Evolutionary conservation across 2,113 vertebrate species (phyloP), one percentile per base, ranked within the genome.

Genomic region (Patagioenas fasciata): DNA sequence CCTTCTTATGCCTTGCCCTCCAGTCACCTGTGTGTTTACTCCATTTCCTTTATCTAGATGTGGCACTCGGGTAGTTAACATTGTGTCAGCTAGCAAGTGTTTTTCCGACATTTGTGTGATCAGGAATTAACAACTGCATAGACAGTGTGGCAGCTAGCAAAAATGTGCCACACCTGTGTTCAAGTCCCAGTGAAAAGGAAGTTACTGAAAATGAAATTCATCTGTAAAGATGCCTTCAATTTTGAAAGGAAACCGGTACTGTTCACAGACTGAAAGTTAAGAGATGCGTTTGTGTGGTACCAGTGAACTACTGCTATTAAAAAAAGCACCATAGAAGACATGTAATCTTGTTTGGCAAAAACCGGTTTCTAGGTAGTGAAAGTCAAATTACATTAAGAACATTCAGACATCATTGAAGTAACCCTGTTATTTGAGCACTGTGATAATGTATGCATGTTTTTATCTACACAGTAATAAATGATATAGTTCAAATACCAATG

Each of bases 381-480:
- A 94, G 73, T 85, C 56, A 93, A 95, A 89, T 94, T 79, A 69
- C 58, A 61, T 61, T 69, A 72, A 92, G 13, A 93, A 31, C 60
- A 89, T 91, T 84, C 65, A 95, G 82, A 83, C 47, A 57, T 11
- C 53, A 60, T 2, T 82, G 70, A 94, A 82, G 40, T 91, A 96
- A 91, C 71, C 10, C 51, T 23, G 96, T 96, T 91, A 95, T 95
- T 82, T 94, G 77, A 92, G 89, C 82, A 90, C 75, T 75, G 29
- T 77, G 81, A 87, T 83, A 95, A 84, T 57, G 42, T 6, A 28
- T 74, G 13, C 72, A 38, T 88, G 48, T 54, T 93, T 94, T 96
- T 95, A 89, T 94, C 77, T 85, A 50, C 73, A 38, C 93, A 92
- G 92, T 80, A 66, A 96, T 87, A 95, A 95, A 95, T 94, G 0